Conservation (phyloP, 2,113 vertebrate species). For the Oxygymnocypris stewartii region DNA sequence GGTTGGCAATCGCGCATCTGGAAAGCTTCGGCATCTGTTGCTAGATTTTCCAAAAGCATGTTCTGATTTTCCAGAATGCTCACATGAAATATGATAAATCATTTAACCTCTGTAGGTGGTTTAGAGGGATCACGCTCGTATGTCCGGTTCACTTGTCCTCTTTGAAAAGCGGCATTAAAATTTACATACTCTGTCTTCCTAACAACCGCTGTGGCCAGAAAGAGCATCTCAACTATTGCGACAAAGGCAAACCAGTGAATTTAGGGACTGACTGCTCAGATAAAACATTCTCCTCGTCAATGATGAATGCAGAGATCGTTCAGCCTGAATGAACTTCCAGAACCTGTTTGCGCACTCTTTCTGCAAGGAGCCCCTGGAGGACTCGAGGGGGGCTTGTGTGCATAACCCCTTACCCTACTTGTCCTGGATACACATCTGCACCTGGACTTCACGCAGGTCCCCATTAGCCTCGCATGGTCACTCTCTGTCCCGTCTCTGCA, state of each 20-base stretch:
- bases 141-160: constrained; percentile 34
- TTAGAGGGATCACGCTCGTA: constrained; percentile 48
- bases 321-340: constrained; percentile 44
- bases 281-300: constrained; percentile 38
- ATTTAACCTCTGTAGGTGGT: constrained; percentile 63
- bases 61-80: constrained; percentile 61
- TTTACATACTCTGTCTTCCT: constrained; percentile 51
- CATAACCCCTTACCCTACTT: background rate
- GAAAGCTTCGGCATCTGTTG: constrained; percentile 75
- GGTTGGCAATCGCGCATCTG: constrained; percentile 63
- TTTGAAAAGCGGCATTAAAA: constrained; percentile 48
- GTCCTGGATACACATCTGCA: constrained; percentile 64
- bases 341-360: constrained; percentile 50
- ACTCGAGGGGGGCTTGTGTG: constrained; percentile 28
- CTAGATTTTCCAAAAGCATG: constrained; percentile 68
- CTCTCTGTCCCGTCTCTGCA: constrained; percentile 37
- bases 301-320: constrained; percentile 33
- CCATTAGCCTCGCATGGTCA: constrained; percentile 46
- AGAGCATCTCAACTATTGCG: constrained; percentile 7
- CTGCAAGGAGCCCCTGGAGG: constrained; percentile 40
- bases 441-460: constrained; percentile 63
- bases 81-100: constrained; percentile 66
- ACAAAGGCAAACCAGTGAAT: constrained; percentile 17
- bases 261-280: background rate
- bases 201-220: constrained; percentile 21